Conservation (phyloP, 37 sponge, comb jelly and placozoan species). For the Dysidea cf. avara region DNA sequence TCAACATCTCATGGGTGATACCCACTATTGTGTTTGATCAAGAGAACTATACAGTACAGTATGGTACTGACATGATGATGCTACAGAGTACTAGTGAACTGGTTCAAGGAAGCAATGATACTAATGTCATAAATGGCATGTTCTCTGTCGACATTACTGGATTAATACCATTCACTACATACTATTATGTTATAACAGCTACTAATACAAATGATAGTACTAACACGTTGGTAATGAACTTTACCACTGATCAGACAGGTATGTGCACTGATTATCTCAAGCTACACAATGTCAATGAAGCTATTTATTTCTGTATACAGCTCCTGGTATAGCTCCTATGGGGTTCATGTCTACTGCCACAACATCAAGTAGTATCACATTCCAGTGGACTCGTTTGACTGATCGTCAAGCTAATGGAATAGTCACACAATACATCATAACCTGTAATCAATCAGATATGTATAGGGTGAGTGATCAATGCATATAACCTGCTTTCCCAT, state of each 20-base stretch:
- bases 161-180: slow-evolving; percentile 3
- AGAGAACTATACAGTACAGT: too few relatives aligned
- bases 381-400: neutral
- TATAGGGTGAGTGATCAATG: neutral
- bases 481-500: too few relatives aligned
- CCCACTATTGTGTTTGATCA: too few relatives aligned
- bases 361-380: neutral
- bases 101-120: neutral
- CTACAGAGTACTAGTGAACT: neutral
- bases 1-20: too few relatives aligned
- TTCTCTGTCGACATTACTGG: slow-evolving; percentile 27
- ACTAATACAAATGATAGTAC: slow-evolving; percentile 26
- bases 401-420: neutral
- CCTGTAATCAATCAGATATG: slow-evolving; percentile 5
- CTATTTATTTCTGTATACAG: neutral
- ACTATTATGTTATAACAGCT: slow-evolving; percentile 33
- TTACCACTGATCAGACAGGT: slow-evolving; percentile 12
- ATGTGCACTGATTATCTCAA: neutral
- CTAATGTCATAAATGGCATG: neutral
- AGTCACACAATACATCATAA: slow-evolving; percentile 15
- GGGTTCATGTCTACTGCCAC: neutral
- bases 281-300: neutral
- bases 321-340: slow-evolving; percentile 8
- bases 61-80: too few relatives aligned
- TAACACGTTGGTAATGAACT: slow-evolving; percentile 3